Base-by-base conservation (phyloP, 2,888 invertebrate species). In the Atethmia centrago region DNA sequence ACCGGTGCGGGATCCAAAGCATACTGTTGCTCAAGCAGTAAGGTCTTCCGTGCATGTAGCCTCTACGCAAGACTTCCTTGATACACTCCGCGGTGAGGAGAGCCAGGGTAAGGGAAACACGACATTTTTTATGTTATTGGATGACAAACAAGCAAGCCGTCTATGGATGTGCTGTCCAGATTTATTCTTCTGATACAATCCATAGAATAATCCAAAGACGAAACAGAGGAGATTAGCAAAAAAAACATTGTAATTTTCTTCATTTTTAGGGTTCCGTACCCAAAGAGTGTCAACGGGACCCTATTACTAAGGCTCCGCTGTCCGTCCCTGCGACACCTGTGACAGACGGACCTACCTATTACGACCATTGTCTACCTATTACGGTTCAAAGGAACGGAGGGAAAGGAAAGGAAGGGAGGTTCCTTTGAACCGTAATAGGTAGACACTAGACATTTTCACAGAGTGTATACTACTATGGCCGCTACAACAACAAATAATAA, bases 11-110 rank as follows among this genome's bases (percentile, higher is more conserved):
- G 55, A 64, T 31, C 25, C 63, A 0, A 55, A 47, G 63, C 36
- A 70, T 25, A 31, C 14, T 4, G 10, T 45, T 28, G 16, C 74
- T 10, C 58, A 47, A 12, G 68, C 55, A 0, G 31, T 51, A 8
- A 28, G 55, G 7, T 31, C 69, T 8, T 36, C 64, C 3, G 16
- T 0, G 0, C n/a, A 47, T 0, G 12, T 14, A 1, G 49, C 12
- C 36, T 25, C 10, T 0, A 71, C 86, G 1, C 53, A 75, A 62
- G 51, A 64, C 64, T 86, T 86, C 79, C 76, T 86, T 0, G 55
- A 86, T 3, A 12, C 62, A 0, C 65, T 86, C 2, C 75, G 84
- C 0, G 9, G 40, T 14, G 82, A 84, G n/a, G 87, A 77, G 49
- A 51, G 31, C 10, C 51, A 31, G 9, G 49, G 68, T 71, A 61